Evolutionary conservation across 1,140 invertebrate genomes (phyloP), one percentile per base, ranked within the genome.

Genomic region (Neocloeon triangulifer): DNA sequence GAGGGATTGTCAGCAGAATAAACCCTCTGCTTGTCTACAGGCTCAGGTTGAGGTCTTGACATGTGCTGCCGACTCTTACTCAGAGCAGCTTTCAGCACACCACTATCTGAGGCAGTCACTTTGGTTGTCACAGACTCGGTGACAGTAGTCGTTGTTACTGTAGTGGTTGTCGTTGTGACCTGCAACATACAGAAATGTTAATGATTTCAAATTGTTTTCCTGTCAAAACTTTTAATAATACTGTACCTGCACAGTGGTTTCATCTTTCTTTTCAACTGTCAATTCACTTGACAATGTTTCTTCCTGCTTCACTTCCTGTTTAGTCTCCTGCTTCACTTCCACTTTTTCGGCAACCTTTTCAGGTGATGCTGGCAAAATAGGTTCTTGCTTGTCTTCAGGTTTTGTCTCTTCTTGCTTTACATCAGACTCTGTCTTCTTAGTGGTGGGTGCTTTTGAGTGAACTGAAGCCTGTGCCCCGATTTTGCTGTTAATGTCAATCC

Each of bases 1-100:
- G 59, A 56, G 1, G 72, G 57, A 10, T 58, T 64, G 13, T 50
- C 48, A 0, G 64, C 45, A 0, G 70, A 69, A 41, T 73, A 78
- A 21, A 77, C 45, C 45, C 66, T 60, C n/a, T n/a, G n/a, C n/a
- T n/a, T n/a, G n/a, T n/a, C n/a, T n/a, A n/a, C n/a, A n/a, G n/a
- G n/a, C n/a, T n/a, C n/a, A n/a, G 12, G 10, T 1, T 23, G 17
- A 9, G 16, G 15, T 22, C 21, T 22, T 32, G n/a, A 3, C 13
- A 19, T 32, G 15, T 5, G n/a, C 13, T 31, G 17, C 13, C 26
- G 12, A 12, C 12, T 22, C 14, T 23, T 14, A 23, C 5, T 22
- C 8, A 20, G 5, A 12, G 13, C 16, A 8, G 15, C 29, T 34
- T 34, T 34, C 21, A 15, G n/a, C 13, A 12, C n/a, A 18, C 26